These are phyloP conservation scores for Mizuhopecten yessoensis DNA, from an alignment of 1,140 invertebrate genomes.

Conservation along the genomic window DNA sequence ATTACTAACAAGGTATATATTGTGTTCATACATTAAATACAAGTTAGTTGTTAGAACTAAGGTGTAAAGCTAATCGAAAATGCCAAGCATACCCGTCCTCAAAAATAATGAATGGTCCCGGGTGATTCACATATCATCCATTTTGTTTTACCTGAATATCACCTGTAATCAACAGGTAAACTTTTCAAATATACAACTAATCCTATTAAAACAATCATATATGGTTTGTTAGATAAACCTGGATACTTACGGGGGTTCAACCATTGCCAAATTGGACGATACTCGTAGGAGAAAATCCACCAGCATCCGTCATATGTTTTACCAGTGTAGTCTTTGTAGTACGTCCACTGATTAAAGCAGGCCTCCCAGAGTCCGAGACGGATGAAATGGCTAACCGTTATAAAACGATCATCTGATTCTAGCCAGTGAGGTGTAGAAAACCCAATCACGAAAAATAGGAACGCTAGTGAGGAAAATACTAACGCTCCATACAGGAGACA, in stretches of 20 bases:
- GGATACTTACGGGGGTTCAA: constrained; percentile 89
- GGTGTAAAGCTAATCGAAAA: no score
- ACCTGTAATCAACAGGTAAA: constrained; percentile 44
- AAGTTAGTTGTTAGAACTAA: background rate
- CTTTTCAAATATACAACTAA: background rate
- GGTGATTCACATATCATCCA: background rate
- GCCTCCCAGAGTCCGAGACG: constrained; percentile 97
- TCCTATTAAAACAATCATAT: background rate
- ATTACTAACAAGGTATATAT: background rate
- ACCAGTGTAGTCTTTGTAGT: constrained; percentile 95
- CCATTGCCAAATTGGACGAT: constrained; percentile 95
- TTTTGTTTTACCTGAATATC: background rate
- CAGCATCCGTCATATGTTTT: constrained; percentile 96
- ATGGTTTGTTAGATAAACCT: background rate
- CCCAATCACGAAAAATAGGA: constrained; percentile 62
- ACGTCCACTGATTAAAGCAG: constrained; percentile 95
- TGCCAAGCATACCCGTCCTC: background rate
- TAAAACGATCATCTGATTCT: constrained; percentile 55
- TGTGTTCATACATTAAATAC: no score
- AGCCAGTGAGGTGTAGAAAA: constrained; percentile 67
- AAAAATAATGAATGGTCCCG: background rate
- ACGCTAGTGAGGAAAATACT: constrained; percentile 31
- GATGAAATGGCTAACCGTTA: constrained; percentile 48
- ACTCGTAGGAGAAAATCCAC: constrained; percentile 96
- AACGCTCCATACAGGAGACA: constrained; percentile 46